phyloP scores from a whole-genome alignment of 2,888 invertebrate genomes.

The Drosophila fulvimacula region DNA sequence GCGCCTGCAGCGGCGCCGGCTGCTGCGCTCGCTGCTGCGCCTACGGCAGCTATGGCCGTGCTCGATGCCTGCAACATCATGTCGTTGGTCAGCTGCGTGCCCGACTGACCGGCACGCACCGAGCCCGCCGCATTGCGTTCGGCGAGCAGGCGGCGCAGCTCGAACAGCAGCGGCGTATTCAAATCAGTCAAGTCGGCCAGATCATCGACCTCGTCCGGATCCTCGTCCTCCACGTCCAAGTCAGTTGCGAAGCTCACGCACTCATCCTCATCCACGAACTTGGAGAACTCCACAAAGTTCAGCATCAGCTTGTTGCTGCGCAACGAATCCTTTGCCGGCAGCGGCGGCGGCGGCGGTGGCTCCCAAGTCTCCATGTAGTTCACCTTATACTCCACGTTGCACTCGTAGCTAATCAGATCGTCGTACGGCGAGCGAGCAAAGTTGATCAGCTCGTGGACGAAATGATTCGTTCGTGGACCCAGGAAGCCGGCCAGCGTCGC shows the following conservation, averaged over 20 bases:
- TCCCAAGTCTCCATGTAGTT: slow-evolving; percentile 14
- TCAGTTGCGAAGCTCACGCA: slow-evolving; percentile 26
- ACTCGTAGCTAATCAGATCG: slow-evolving; percentile 90
- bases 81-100: not conserved
- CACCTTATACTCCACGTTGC: slow-evolving; percentile 88
- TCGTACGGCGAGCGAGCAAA: slow-evolving; percentile 96
- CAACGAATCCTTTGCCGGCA: not conserved
- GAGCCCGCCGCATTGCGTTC: not conserved
- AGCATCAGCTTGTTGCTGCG: slow-evolving; percentile 9
- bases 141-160: slow-evolving; percentile 17
- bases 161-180: not conserved
- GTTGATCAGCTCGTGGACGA: slow-evolving; percentile 94
- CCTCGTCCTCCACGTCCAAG: slow-evolving; percentile 49
- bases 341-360: too few species aligned
- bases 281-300: slow-evolving; percentile 56
- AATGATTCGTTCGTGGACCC: slow-evolving; percentile 91
- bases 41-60: not conserved
- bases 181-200: not conserved
- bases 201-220: slow-evolving; percentile 28
- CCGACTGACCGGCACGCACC: not conserved
- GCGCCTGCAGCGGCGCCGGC: too few species aligned
- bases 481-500: slow-evolving; percentile 89
- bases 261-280: slow-evolving; percentile 45
- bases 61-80: not conserved
- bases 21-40: not conserved